Base-by-base conservation (phyloP, 2,113 vertebrate species). In the Passer domesticus region DNA sequence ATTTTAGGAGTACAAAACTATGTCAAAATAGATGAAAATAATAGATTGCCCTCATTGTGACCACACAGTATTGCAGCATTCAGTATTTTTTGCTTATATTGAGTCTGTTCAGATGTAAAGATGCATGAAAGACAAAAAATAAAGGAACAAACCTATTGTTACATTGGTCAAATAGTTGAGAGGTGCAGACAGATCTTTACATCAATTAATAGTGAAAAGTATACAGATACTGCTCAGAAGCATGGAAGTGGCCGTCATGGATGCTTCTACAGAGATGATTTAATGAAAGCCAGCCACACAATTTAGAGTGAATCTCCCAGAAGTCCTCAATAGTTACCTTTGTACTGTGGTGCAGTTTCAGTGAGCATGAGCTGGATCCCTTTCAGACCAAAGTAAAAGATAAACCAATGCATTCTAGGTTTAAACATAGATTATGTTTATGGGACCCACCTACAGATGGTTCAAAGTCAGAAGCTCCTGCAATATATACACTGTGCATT, bases 241-340 rank as follows among this genome's bases (percentile, higher is more conserved):
- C 9, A 47, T 15, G 33, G 21, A 5, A 64, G 5, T 53, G 13
- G 14, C 14, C 6, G 56, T 44, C 1, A 0, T 5, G 6, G 37
- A 35, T 58, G 22, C 7, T 73, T 78, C 60, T 37, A 50, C 21
- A n/a, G 4, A 44, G 30, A n/a, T 18, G 31, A 66, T 37, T 74
- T 8, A 35, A 30, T 33, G 49, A 73, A 83, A 43, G 8, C 14
- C 33, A 75, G 28, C 13, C 77, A 17, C 23, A 14, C 7, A 31
- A 5, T 77, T 69, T n/a, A 41, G 72, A 73, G 22, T 7, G 43
- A 41, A 60, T 64, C 6, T 76, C 30, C 44, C 19, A 21, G 30
- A 30, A 56, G 9, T 13, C 15, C 17, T 31, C 22, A 31, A 20
- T 28, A 35, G 39, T 74, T 50, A 37, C 15, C 7, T 73, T 85